Percentiles rank a stretch among this genome's conserved stretches.
phyloP scores from a whole-genome alignment of 2,797 vertebrate genomes.

The Mergus octosetaceus region DNA sequence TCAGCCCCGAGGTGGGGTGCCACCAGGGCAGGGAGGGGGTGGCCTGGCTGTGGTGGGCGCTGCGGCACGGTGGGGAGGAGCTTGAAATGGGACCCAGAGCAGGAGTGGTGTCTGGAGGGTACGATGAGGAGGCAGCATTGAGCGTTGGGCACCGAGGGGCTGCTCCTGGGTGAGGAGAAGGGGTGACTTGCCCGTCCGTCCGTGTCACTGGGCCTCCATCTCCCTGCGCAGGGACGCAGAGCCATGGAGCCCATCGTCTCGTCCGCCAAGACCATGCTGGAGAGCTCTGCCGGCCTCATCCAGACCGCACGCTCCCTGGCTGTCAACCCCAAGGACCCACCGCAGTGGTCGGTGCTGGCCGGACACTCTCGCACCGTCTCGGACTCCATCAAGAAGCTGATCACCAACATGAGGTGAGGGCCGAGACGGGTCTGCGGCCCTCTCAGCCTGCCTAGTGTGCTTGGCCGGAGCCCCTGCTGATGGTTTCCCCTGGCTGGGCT shows the following conservation, averaged over 20 bases:
- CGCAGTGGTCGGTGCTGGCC: conserved; percentile 95
- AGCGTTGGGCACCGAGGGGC: background rate
- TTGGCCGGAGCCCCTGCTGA: background rate
- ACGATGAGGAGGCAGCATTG: background rate
- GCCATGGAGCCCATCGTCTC: conserved; percentile 95
- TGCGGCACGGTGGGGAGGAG: background rate
- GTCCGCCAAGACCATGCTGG: conserved; percentile 94
- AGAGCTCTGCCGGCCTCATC: conserved; percentile 95
- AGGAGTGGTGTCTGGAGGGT: fast-evolving
- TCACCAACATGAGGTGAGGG: conserved; percentile 95
- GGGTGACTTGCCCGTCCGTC: background rate
- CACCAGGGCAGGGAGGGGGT: background rate
- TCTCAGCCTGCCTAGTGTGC: background rate
- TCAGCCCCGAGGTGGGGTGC: conserved; percentile 90
- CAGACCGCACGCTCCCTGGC: conserved; percentile 95
- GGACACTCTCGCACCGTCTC: conserved; percentile 96
- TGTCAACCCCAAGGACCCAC: conserved; percentile 96
- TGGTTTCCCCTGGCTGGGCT: background rate
- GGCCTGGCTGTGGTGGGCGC: background rate
- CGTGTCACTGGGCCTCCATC: fast-evolving
- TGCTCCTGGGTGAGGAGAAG: background rate
- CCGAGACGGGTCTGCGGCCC: background rate
- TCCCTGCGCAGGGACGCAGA: conserved; percentile 83
- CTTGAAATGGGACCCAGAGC: background rate
- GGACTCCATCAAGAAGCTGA: conserved; percentile 98